Evolutionary conservation across 2,113 vertebrate genomes (phyloP), one percentile per base, ranked within the genome.

Genomic region (Platysternon megacephalum): DNA sequence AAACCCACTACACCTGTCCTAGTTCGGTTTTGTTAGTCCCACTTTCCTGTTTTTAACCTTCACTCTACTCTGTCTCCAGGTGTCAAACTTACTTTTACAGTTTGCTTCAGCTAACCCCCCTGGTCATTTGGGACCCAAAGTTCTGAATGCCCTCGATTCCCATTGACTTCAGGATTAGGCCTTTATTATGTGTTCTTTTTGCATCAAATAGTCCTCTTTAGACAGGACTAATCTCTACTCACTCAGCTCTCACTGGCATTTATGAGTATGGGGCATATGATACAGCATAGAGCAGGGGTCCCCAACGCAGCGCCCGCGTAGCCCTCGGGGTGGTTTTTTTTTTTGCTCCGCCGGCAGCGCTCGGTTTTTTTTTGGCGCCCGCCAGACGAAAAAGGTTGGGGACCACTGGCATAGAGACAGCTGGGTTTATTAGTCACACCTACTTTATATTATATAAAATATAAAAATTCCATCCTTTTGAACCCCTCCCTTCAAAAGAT

Each of bases 1-100:
- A 28, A 1, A 1, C 4, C 39, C 1, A 9, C 13, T 6, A 0
- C 1, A 12, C 11, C 22, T 26, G 42, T 58, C 55, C 55, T 72
- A 1, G 0, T 65, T 4, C 44, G 35, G 10, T 1, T 3, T 1
- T n/a, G 16, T 42, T 74, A 46, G 21, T 35, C 26, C 82, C 48
- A 24, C 44, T 65, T 68, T 79, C 61, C 65, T 79, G 1, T 56
- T 58, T 44, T 3, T 53, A 9, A 0, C 16, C 55, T 61, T 61
- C 35, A 42, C 35, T 61, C 12, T 14, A 24, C 10, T 32, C 52
- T 61, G 19, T 24, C 12, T 2, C 32, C 1, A 44, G 24, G 35
- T 53, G 55, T 8, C 72, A 42, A 13, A 26, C 24, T 76, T 76
- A 26, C 56, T 32, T 48, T 16, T 3, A 46, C 11, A 4, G 6